Evolutionary conservation across 2,113 vertebrate genomes (phyloP).

Genomic region (Carlito syrichta): DNA sequence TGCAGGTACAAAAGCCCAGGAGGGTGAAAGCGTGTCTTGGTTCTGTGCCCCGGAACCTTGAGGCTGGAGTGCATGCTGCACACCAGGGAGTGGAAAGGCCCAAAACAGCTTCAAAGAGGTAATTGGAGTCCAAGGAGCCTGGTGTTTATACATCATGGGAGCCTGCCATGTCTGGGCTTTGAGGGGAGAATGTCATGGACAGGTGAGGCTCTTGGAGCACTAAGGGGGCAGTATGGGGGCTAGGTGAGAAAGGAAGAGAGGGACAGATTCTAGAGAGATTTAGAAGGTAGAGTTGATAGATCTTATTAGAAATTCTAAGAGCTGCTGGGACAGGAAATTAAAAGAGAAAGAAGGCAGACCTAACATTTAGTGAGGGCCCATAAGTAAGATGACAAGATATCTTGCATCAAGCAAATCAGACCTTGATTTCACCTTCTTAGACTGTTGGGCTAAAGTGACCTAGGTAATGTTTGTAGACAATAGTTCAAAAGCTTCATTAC

Average conservation of each 20-base stretch:
- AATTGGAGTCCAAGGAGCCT: not conserved
- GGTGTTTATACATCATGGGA: not conserved
- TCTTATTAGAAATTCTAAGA: constrained; percentile 38
- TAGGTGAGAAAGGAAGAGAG: constrained; percentile 24
- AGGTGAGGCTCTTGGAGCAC: not conserved
- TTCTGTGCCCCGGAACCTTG: not conserved
- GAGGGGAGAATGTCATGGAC: not conserved
- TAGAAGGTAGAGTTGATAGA: not conserved
- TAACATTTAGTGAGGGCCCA: not conserved
- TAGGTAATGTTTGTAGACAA: not conserved
- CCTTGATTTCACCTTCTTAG: constrained; percentile 2
- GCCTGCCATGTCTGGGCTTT: not conserved
- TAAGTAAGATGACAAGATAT: not conserved
- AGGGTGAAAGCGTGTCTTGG: not conserved
- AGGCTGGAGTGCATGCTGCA: not conserved
- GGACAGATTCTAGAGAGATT: constrained; percentile 35
- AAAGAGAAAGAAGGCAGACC: constrained; percentile 41
- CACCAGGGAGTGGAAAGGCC: not conserved
- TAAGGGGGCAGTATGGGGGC: not conserved
- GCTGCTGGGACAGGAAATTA: constrained; percentile 56
- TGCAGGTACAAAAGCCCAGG: not conserved
- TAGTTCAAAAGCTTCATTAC: not conserved
- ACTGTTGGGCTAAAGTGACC: not conserved
- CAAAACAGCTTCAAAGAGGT: not conserved
- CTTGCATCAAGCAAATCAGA: not conserved